phyloP scores from a whole-genome alignment of 1,140 invertebrate species.

The Melanaphis sacchari region DNA sequence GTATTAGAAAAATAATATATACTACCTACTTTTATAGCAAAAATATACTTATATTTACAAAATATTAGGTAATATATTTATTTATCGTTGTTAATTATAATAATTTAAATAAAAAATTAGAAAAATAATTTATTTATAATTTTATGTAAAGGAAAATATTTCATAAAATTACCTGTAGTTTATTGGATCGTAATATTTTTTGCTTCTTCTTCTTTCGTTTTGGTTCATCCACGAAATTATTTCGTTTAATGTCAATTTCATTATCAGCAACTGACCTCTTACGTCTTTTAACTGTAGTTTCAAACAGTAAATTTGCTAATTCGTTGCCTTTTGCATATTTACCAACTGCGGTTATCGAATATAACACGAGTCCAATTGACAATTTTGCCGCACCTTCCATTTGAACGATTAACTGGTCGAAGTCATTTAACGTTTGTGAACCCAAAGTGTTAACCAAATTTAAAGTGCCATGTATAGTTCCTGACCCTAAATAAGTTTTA shows the following conservation, averaged over 20 bases:
- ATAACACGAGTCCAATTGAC: constrained; percentile 37
- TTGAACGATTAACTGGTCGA: background rate
- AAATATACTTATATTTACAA: background rate
- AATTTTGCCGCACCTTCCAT: background rate
- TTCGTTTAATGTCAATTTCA: background rate
- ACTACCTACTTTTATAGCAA: too few relatives aligned
- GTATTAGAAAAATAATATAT: background rate
- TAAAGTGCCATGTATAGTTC: background rate
- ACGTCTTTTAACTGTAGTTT: background rate
- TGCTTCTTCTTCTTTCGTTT: constrained; percentile 45
- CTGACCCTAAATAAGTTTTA: constrained; percentile 27
- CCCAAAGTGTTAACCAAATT: background rate
- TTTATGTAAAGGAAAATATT: background rate
- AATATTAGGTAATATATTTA: background rate
- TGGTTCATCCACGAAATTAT: background rate
- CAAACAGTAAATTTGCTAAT: constrained; percentile 10
- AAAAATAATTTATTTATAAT: background rate
- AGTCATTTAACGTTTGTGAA: background rate
- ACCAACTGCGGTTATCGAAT: background rate
- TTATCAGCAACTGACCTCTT: constrained; percentile 33
- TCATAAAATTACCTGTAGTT: background rate
- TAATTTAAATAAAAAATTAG: background rate
- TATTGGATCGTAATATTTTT: background rate
- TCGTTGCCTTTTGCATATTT: background rate
- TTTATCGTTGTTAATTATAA: background rate